Evolutionary conservation across 1,140 invertebrate genomes (phyloP).

Genomic region (Paralvinella palmiformis): DNA sequence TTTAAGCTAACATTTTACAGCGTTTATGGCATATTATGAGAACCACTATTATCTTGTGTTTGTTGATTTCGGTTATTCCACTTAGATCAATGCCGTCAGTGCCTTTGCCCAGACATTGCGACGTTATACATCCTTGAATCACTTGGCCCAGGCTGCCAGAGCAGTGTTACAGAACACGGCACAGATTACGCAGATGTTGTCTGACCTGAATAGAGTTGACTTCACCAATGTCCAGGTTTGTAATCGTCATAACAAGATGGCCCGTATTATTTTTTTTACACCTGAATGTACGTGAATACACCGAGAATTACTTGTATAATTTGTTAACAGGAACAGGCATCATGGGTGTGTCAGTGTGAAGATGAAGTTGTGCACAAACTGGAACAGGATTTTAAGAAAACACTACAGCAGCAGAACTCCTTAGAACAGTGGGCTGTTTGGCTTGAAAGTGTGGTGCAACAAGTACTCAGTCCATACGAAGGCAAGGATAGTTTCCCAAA

Average conservation of each 20-base stretch:
- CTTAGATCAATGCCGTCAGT: constrained; percentile 73
- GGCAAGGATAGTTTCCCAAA: constrained; percentile 70
- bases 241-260: neutral
- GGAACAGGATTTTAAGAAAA: constrained; percentile 89
- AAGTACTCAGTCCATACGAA: constrained; percentile 80
- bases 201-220: constrained; percentile 93
- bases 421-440: constrained; percentile 96
- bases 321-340: constrained; percentile 64
- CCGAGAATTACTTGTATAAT: constrained; percentile 3
- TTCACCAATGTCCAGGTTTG: constrained; percentile 87
- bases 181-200: constrained; percentile 95
- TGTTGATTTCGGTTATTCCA: constrained; percentile 37
- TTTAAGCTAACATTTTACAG: no score
- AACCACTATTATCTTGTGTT: neutral
- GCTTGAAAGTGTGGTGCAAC: constrained; percentile 85
- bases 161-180: constrained; percentile 91
- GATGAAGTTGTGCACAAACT: constrained; percentile 76
- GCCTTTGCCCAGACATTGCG: constrained; percentile 91
- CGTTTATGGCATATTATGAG: no score
- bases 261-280: neutral
- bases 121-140: constrained; percentile 96
- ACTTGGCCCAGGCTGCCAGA: constrained; percentile 90
- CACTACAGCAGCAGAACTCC: constrained; percentile 84
- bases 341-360: constrained; percentile 96
- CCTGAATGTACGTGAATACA: neutral